Conservation (phyloP, 2,888 invertebrate genomes). For the Hirtodrosophila alboralis region DNA sequence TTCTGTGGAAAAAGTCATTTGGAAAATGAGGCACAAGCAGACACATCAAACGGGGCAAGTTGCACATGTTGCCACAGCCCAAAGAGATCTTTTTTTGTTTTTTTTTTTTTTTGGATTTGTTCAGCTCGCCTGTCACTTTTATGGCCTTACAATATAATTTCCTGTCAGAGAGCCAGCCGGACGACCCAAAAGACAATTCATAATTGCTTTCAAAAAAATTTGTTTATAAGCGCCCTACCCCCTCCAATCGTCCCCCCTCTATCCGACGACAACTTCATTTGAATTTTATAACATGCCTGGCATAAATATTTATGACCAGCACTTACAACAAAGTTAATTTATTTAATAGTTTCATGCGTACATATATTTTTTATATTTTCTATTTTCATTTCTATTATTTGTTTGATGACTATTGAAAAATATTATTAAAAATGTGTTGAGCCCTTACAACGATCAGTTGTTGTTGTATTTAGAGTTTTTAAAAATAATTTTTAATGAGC, state of each 20-base stretch:
- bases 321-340: slow-evolving; percentile 76
- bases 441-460: slow-evolving; percentile 8
- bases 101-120: slow-evolving; percentile 21
- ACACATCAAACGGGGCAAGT: slow-evolving; percentile 55
- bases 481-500: slow-evolving; percentile 47
- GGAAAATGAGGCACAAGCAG: slow-evolving; percentile 48
- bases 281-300: slow-evolving; percentile 66
- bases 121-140: slow-evolving; percentile 56
- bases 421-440: slow-evolving; percentile 25
- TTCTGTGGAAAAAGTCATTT: slow-evolving; percentile 76
- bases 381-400: slow-evolving; percentile 21
- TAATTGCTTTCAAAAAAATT: slow-evolving; percentile 65
- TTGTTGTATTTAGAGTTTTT: slow-evolving; percentile 20
- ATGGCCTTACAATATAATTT: slow-evolving; percentile 74
- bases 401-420: slow-evolving; percentile 43
- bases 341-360: slow-evolving; percentile 69
- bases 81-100: slow-evolving; percentile 44
- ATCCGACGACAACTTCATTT: slow-evolving; percentile 64
- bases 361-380: slow-evolving; percentile 33
- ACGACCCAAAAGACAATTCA: slow-evolving; percentile 66
- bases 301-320: slow-evolving; percentile 75
- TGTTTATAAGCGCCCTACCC: slow-evolving; percentile 54
- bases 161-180: slow-evolving; percentile 60
- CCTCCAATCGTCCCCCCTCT: neutral
- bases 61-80: slow-evolving; percentile 61